A percentile compares a stretch with the other conserved stretches of the same genome.
Conservation (phyloP, 2,797 vertebrate species). For the Leucoraja ocellata region DNA sequence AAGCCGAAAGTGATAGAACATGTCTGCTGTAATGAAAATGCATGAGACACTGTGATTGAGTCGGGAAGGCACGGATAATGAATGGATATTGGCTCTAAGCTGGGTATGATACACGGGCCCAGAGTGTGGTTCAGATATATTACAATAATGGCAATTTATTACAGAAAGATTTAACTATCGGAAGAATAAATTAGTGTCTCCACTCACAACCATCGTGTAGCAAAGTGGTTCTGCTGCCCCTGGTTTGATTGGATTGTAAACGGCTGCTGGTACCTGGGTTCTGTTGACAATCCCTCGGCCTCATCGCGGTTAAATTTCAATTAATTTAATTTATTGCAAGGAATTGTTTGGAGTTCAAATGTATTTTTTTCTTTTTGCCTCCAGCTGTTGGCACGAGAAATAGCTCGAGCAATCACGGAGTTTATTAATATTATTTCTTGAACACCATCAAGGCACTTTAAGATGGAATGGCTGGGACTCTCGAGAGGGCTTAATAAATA, state of each 20-base stretch:
- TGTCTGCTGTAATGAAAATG: slow-evolving; percentile 22
- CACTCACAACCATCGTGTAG: not conserved
- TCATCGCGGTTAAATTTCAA: slow-evolving; percentile 69
- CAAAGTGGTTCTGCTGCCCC: not conserved
- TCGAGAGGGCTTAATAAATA: slow-evolving; percentile 76
- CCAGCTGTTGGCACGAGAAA: slow-evolving; percentile 58
- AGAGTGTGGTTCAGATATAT: not conserved
- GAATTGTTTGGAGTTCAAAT: slow-evolving; percentile 53
- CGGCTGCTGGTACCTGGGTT: slow-evolving; percentile 48
- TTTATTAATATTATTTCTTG: slow-evolving; percentile 73
- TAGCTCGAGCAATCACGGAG: slow-evolving; percentile 52
- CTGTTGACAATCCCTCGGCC: slow-evolving; percentile 52
- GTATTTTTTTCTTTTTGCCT: slow-evolving; percentile 57
- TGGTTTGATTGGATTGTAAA: slow-evolving; percentile 30
- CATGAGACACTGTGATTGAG: not conserved
- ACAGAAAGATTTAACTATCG: slow-evolving; percentile 22
- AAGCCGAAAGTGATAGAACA: not conserved
- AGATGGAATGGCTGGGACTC: slow-evolving; percentile 64
- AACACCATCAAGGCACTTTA: slow-evolving; percentile 62
- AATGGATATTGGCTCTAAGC: slow-evolving; percentile 22
- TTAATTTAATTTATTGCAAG: slow-evolving; percentile 60
- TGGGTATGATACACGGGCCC: slow-evolving; percentile 3
- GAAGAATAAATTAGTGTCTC: slow-evolving; percentile 33
- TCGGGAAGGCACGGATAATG: slow-evolving; percentile 18
- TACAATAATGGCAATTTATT: slow-evolving; percentile 34